Conservation (phyloP, 2,888 invertebrate species). For the Himalopsyche tibetana region DNA sequence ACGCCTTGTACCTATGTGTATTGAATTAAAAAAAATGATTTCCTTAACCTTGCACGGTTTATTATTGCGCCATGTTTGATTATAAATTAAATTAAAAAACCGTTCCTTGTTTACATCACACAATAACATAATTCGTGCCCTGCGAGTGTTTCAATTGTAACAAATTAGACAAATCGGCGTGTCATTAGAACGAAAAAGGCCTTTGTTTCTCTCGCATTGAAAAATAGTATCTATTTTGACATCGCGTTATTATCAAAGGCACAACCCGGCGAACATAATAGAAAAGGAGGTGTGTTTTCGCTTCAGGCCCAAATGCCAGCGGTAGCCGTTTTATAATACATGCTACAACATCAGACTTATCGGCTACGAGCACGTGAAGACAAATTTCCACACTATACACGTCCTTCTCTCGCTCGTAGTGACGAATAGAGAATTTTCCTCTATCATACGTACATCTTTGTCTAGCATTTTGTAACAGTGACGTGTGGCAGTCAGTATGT, state of each 20-base stretch:
- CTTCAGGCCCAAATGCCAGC: slow-evolving; percentile 47
- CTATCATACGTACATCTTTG: background rate
- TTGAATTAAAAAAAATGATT: background rate
- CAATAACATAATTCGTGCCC: background rate
- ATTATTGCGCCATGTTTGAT: background rate
- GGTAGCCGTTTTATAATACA: slow-evolving; percentile 32
- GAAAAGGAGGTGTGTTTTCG: slow-evolving; percentile 37
- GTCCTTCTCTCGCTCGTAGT: background rate
- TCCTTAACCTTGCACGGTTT: background rate
- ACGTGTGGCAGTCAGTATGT: slow-evolving; percentile 10
- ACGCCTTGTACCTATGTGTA: background rate
- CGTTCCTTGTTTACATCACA: slow-evolving; percentile 6
- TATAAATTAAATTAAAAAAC: slow-evolving; percentile 1
- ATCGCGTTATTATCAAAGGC: slow-evolving; percentile 16
- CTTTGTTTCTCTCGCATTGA: slow-evolving; percentile 5
- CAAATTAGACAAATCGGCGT: slow-evolving; percentile 22
- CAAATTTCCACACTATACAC: slow-evolving; percentile 3
- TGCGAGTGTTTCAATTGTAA: background rate
- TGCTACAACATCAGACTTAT: slow-evolving; percentile 26
- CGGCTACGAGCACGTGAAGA: background rate
- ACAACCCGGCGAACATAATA: background rate
- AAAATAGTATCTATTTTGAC: slow-evolving; percentile 20
- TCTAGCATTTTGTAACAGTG: background rate
- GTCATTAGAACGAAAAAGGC: slow-evolving; percentile 9
- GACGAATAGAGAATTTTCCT: background rate